phyloP scores from a whole-genome alignment of 2,888 invertebrate genomes.

The Hyppa rectilinea region DNA sequence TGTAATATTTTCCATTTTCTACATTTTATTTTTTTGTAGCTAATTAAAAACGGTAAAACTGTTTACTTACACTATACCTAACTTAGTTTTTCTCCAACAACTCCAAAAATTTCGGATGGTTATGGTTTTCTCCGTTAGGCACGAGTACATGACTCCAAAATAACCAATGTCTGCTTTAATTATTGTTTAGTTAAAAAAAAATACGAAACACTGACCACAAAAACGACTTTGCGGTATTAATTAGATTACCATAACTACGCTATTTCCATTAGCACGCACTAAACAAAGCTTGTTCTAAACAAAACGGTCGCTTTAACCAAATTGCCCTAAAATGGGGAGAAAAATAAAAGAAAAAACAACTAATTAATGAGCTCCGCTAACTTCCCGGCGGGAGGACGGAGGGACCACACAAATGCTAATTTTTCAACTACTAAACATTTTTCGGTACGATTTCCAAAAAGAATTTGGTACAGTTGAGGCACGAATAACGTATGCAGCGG shows the following conservation, averaged over 20 bases:
- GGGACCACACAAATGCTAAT: slow-evolving; percentile 82
- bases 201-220: not conserved
- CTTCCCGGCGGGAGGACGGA: slow-evolving; percentile 50
- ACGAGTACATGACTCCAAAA: no score
- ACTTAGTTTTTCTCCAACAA: not conserved
- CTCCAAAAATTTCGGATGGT: not conserved
- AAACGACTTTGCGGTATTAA: slow-evolving; percentile 18
- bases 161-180: not conserved
- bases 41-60: no score
- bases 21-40: no score
- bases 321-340: slow-evolving; percentile 66
- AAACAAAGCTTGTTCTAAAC: slow-evolving; percentile 47
- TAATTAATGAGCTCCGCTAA: slow-evolving; percentile 71
- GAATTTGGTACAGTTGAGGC: slow-evolving; percentile 64
- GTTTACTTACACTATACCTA: not conserved
- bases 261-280: slow-evolving; percentile 56
- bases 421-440: slow-evolving; percentile 82
- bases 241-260: slow-evolving; percentile 34
- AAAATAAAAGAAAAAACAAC: slow-evolving; percentile 69
- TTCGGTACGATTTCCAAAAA: slow-evolving; percentile 75
- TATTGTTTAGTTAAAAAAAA: not conserved
- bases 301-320: slow-evolving; percentile 62
- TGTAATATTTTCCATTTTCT: not conserved
- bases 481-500: slow-evolving; percentile 30
- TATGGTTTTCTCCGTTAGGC: not conserved